These are phyloP conservation scores for Synodontis membranacea DNA, from an alignment of 2,113 vertebrate genomes.

Conservation along the genomic window DNA sequence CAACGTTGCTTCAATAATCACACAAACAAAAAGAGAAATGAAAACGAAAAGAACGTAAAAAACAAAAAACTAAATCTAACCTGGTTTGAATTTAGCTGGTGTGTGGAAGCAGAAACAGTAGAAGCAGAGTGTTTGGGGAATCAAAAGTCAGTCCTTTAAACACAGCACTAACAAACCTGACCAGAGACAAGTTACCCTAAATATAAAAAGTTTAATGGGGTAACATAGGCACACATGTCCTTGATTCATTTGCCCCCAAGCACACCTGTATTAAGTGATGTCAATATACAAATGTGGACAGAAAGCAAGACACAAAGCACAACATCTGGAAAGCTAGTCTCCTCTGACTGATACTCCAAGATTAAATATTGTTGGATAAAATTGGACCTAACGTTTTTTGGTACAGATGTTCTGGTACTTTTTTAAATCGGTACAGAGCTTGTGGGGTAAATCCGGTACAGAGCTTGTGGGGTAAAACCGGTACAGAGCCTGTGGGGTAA, in stretches of 20 bases:
- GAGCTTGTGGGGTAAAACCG: too few species aligned
- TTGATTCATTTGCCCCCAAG: background rate
- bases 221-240: background rate
- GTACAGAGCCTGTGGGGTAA: too few species aligned
- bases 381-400: too few species aligned
- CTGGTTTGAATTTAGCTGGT: background rate
- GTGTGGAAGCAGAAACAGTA: too few species aligned
- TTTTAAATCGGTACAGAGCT: too few species aligned
- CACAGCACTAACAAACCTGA: background rate
- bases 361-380: too few species aligned
- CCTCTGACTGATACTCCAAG: background rate
- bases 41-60: background rate
- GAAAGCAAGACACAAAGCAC: background rate
- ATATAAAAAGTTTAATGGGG: background rate
- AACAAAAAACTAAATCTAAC: background rate
- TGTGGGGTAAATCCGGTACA: too few species aligned
- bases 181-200: background rate
- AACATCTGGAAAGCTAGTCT: background rate
- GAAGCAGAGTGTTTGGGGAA: background rate
- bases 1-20: background rate
- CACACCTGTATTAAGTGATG: background rate
- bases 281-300: background rate
- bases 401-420: too few species aligned
- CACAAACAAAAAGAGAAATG: background rate
- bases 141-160: background rate